Evolutionary conservation across 2,888 invertebrate genomes (phyloP).

Genomic region (Capitulum mitella): DNA sequence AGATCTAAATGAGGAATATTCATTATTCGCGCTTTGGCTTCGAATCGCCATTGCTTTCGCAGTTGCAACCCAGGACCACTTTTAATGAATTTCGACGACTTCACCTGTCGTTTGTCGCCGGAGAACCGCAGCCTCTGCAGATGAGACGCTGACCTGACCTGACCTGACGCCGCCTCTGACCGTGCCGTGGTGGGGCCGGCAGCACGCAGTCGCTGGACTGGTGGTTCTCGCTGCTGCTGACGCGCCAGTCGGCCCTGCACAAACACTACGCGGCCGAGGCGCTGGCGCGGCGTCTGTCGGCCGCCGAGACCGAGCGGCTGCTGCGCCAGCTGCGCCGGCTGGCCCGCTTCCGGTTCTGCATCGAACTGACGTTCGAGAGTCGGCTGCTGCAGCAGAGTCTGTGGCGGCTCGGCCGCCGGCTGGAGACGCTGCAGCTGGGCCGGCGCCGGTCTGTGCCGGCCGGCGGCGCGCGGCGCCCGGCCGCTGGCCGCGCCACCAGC

Average conservation of each 20-base stretch:
- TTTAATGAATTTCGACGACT: no score
- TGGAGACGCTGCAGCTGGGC: not conserved
- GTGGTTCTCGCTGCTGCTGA: conserved; percentile 78
- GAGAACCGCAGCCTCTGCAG: no score
- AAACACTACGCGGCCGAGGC: conserved; percentile 72
- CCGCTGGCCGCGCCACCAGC: not conserved
- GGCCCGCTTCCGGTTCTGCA: not conserved
- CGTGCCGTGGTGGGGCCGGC: no score
- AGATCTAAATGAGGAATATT: no score
- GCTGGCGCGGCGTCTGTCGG: conserved; percentile 51
- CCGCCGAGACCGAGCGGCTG: not conserved
- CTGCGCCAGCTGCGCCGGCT: not conserved
- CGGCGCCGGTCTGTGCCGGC: no score
- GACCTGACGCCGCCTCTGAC: no score
- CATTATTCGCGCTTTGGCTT: no score
- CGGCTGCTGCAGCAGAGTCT: conserved; percentile 4
- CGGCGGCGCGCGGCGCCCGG: not conserved
- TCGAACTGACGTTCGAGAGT: conserved; percentile 13
- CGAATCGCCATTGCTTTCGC: no score
- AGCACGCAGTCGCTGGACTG: conserved; percentile 79
- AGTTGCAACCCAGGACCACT: no score
- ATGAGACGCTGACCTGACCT: no score
- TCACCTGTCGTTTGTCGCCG: no score
- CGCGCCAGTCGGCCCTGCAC: conserved; percentile 66
- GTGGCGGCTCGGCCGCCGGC: not conserved